Evolutionary conservation across 2,113 vertebrate species (phyloP).

Genomic region (Tyto alba): DNA sequence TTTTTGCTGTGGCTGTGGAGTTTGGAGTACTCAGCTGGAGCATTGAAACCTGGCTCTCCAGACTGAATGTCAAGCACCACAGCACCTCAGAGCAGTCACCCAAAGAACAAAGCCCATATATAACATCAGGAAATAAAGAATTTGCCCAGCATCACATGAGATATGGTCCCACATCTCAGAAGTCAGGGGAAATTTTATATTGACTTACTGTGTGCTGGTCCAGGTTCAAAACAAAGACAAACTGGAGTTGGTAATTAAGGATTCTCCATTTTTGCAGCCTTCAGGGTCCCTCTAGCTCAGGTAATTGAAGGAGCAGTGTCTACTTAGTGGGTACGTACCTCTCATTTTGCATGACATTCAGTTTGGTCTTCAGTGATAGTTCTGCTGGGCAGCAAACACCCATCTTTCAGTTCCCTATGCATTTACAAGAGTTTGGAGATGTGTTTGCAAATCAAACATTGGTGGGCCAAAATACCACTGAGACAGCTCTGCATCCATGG

Average conservation of each 20-base stretch:
- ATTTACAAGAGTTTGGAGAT: neutral
- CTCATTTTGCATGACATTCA: neutral
- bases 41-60: neutral
- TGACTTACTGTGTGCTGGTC: neutral
- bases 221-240: neutral
- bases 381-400: neutral
- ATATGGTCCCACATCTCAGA: neutral
- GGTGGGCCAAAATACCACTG: neutral
- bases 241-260: neutral
- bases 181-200: neutral
- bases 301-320: neutral
- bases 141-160: neutral
- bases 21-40: neutral
- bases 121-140: neutral
- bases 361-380: neutral
- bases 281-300: neutral
- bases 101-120: neutral
- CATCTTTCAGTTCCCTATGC: rapidly evolving
- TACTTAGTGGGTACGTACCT: neutral
- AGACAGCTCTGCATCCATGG: neutral
- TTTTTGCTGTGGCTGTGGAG: neutral
- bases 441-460: neutral
- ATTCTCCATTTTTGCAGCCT: neutral
- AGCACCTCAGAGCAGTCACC: neutral
- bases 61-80: neutral